Base-by-base conservation (phyloP, 2,113 vertebrate genomes). In the Phoxinus phoxinus region DNA sequence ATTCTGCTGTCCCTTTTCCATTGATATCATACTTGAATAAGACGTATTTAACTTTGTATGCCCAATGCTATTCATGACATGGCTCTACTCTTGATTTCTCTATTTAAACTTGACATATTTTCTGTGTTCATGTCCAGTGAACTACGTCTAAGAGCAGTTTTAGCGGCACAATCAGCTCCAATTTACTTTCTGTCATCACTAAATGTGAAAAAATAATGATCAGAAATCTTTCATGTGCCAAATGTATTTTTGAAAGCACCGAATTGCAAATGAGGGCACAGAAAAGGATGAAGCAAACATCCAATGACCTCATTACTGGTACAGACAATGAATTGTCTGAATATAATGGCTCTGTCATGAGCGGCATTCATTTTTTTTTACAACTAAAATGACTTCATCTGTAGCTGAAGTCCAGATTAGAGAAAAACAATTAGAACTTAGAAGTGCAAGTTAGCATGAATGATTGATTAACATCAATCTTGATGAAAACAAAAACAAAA, bases 211-310 rank as follows among this genome's bases (percentile, higher is more conserved):
- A 78, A n/a, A 78, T 15, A 79, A 73, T 41, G 23, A 4, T 56
- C 2, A n/a, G 15, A 41, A 23, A 72, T 48, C 19, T 41, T 63
- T 77, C 61, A 32, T 72, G 41, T 84, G 44, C 27, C 56, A 23
- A 30, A 69, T 83, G 30, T 77, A 69, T 27, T 67, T 71, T 23
- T 75, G 23, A 65, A 71, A 61, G 61, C 37, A 65, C 72, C 46
- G 3, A 82, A 85, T 59, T 63, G 80, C 71, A 84, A 83, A 83
- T 76, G 74, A 85, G 69, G 81, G 65, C 69, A 87, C 79, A 56
- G 74, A 80, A 58, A 23, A 85, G 58, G 83, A 32, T 78, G 86
- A 85, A 67, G 51, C 59, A 63, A 77, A 75, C 74, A 69, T 58
- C 56, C 37, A 78, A 15, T 84, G 86, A 84, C 80, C 84, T 61